phyloP scores from a whole-genome alignment of 2,888 invertebrate species.

The Archips xylosteana region DNA sequence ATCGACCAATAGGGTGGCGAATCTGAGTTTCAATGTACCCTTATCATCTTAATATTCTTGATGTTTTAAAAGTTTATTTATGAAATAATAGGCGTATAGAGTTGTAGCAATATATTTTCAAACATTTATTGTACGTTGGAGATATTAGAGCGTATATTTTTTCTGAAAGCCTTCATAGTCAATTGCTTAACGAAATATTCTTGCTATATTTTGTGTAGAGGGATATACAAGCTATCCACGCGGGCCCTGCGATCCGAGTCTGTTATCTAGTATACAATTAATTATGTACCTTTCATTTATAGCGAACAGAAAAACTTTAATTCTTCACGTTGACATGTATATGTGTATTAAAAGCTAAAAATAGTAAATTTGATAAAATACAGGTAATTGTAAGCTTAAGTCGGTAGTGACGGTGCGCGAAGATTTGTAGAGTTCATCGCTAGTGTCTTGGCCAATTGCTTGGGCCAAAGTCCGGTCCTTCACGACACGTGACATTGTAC shows the following conservation, averaged over 20 bases:
- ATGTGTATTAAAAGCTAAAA: conserved; percentile 75
- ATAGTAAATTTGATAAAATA: conserved; percentile 64
- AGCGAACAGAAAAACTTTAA: conserved; percentile 63
- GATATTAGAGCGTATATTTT: conserved; percentile 44
- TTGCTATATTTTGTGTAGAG: conserved; percentile 43
- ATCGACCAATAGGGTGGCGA: not conserved
- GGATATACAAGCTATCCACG: conserved; percentile 53
- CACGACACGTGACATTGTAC: not conserved
- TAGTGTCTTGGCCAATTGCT: no score
- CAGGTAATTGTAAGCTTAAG: conserved; percentile 65
- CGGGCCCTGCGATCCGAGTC: conserved; percentile 65
- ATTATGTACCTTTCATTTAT: conserved; percentile 74
- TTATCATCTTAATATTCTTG: conserved; percentile 19
- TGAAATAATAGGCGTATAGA: conserved; percentile 43
- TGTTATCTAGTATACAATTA: conserved; percentile 75
- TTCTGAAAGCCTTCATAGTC: conserved; percentile 39
- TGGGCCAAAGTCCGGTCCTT: not conserved
- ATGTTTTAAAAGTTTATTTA: conserved; percentile 42
- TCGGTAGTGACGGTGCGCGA: conserved; percentile 77
- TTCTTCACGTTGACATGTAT: conserved; percentile 75
- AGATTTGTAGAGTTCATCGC: conserved; percentile 30
- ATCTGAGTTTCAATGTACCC: not conserved
- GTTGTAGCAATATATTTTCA: conserved; percentile 47
- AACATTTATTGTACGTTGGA: conserved; percentile 50
- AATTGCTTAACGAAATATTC: conserved; percentile 41